Percentiles rank a stretch among this genome's conserved stretches.
Evolutionary conservation across 2,797 vertebrate genomes (phyloP).

Genomic region (Chaetophractus vellerosus): DNA sequence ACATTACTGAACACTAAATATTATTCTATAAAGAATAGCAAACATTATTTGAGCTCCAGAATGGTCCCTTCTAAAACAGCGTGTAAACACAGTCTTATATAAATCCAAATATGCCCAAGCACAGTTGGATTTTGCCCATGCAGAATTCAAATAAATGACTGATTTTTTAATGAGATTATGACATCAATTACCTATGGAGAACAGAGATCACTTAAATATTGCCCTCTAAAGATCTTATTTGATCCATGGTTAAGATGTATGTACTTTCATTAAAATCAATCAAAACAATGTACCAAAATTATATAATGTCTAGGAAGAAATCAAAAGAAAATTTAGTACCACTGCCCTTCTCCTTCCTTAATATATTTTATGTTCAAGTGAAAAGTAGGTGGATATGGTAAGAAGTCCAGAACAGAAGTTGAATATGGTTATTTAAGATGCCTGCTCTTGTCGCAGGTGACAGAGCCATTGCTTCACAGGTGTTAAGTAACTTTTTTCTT

Average conservation of each 20-base stretch:
- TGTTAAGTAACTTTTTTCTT: not conserved
- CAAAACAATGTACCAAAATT: not conserved
- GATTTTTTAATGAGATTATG: not conserved
- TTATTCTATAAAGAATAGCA: not conserved
- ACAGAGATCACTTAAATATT: not conserved
- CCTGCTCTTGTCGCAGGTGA: not conserved
- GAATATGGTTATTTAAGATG: not conserved
- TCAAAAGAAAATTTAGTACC: not conserved
- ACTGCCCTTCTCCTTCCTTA: not conserved
- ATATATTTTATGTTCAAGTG: constrained; percentile 4
- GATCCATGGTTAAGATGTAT: not conserved
- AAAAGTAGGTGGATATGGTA: not conserved
- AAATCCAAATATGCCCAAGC: not conserved
- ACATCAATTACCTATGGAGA: not conserved
- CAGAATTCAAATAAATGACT: not conserved
- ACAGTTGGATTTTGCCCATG: not conserved
- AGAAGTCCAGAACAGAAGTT: not conserved
- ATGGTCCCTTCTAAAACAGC: not conserved
- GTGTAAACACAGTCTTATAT: not conserved
- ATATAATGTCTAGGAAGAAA: not conserved
- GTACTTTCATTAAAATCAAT: constrained; percentile 23
- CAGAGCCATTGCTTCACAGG: not conserved
- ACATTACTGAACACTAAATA: not conserved
- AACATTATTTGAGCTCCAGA: constrained; percentile 18
- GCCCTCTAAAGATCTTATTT: constrained; percentile 18